Conservation (phyloP, 2,113 vertebrate species). For the Regulus satrapa region DNA sequence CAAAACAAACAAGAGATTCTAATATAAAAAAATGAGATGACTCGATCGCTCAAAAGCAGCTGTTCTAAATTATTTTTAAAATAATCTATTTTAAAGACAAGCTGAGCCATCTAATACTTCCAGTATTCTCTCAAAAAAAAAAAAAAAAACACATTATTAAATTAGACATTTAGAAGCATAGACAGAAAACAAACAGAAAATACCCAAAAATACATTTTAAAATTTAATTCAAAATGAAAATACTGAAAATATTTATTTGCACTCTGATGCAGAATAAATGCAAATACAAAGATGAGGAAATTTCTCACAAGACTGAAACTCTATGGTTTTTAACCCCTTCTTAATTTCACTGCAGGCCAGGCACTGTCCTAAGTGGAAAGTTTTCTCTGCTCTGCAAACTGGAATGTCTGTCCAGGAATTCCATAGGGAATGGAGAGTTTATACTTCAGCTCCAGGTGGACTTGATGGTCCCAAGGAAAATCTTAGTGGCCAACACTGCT, state of each 20-base stretch:
- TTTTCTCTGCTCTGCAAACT: background rate
- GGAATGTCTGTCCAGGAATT: background rate
- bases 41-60: background rate
- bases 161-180: background rate
- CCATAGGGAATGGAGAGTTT: background rate
- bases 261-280: background rate
- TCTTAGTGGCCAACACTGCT: background rate
- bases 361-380: background rate
- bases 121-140: background rate
- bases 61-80: slow-evolving; percentile 17
- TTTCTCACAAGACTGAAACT: background rate
- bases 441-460: background rate
- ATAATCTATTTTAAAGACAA: slow-evolving; percentile 12
- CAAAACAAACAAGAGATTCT: slow-evolving; percentile 47
- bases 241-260: background rate
- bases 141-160: background rate
- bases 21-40: slow-evolving; percentile 33
- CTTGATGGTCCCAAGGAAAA: background rate
- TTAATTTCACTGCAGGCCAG: background rate
- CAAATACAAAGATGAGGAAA: background rate
- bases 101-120: background rate
- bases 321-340: background rate
- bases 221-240: background rate
- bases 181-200: background rate
- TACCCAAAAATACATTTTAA: background rate